phyloP scores from a whole-genome alignment of 2,797 vertebrate species.

The Sebastes diploproa region DNA sequence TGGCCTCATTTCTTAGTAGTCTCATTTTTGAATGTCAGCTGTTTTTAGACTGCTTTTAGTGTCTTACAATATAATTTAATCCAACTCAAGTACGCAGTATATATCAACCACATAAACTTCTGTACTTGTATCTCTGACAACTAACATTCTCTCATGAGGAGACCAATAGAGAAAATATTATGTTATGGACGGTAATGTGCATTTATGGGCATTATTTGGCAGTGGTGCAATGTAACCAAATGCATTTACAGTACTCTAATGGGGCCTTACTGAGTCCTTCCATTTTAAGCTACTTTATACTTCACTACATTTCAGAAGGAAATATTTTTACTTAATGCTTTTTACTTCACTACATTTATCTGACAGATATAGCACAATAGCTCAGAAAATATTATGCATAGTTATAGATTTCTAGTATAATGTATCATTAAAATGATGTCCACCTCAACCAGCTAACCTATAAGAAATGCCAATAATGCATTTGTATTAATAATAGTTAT shows the following conservation, averaged over 20 bases:
- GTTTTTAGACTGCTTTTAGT: neutral
- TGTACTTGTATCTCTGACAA: neutral
- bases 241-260: neutral
- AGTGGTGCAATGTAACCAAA: neutral
- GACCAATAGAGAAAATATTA: neutral
- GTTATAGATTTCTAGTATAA: neutral
- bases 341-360: neutral
- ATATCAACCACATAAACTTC: neutral
- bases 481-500: neutral
- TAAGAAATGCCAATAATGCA: neutral
- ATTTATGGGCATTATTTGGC: neutral
- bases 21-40: neutral
- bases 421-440: neutral
- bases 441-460: neutral
- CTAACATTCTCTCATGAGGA: neutral
- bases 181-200: neutral
- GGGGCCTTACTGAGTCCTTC: neutral
- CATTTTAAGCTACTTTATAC: neutral
- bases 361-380: neutral
- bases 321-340: neutral
- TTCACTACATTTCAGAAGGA: neutral
- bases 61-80: neutral
- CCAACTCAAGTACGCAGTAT: too few relatives aligned
- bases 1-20: neutral
- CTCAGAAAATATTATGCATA: neutral